Base-by-base conservation (phyloP, 2,888 invertebrate species). In the Galerucella pusilla region DNA sequence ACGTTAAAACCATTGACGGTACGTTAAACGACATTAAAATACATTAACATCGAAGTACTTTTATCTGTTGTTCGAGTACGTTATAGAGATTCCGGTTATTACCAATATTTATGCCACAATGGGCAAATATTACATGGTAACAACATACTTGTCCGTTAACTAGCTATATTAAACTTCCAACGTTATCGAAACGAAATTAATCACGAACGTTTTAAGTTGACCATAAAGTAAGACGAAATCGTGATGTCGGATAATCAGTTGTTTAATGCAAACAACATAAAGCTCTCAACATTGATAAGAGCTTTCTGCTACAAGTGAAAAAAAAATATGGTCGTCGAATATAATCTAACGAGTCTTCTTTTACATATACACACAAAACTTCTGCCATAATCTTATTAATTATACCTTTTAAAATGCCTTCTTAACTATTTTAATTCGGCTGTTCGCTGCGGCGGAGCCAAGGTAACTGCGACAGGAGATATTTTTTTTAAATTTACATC, bases 261-360 rank as follows among this genome's bases (percentile, higher is more conserved):
- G 82, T 84, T 85, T 84, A 85, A 87, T 86, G 86, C 86, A 85
- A 83, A 87, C 87, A 87, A 85, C 86, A 84, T 85, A 87, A 87
- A 85, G 86, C 87, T 87, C 85, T 87, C 86, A 87, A 81, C 81
- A 80, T 78, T 81, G 82, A 83, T 85, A 85, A 83, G 75, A 65
- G 42, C 73, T 67, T 77, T 78, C 75, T 73, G 68, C 71, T 65
- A 42, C 46, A 52, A 70, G 68, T 75, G 68, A 66, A 74, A 74
- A 77, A 74, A 78, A 78, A 78, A 28, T 46, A 4, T 28, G 3
- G 2, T 25, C 78, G 57, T 71, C 70, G 66, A 68, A 63, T 75
- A 78, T 75, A 74, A 75, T 76, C 76, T 76, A 75, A 73, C 74
- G 76, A 74, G 61, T 75, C 71, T 69, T 64, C 73, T 71, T 65